Evolutionary conservation across 2,113 vertebrate genomes (phyloP).

Genomic region (Myrmophylax atrothorax): DNA sequence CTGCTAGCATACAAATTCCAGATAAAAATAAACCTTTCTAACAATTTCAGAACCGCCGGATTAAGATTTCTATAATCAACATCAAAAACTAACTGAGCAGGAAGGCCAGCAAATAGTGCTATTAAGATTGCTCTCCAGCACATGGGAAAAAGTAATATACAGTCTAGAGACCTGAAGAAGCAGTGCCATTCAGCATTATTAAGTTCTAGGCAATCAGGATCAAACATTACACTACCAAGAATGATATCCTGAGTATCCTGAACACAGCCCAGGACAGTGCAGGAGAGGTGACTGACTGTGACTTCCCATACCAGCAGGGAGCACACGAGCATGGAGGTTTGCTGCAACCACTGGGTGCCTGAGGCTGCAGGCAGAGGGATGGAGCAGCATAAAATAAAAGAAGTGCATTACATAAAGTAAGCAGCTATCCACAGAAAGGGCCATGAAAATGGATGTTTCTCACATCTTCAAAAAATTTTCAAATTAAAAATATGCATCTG

Average conservation of each 20-base stretch:
- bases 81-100: neutral
- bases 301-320: neutral
- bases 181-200: neutral
- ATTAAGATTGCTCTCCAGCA: neutral
- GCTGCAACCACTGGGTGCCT: neutral
- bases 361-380: neutral
- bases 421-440: neutral
- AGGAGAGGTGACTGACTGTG: neutral
- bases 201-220: neutral
- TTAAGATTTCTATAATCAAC: neutral
- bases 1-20: neutral
- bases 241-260: neutral
- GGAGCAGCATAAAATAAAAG: neutral
- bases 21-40: neutral
- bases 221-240: neutral
- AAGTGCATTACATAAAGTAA: neutral
- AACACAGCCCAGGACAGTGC: accelerated
- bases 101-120: neutral
- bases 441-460: neutral
- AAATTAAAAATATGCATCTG: neutral
- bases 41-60: neutral
- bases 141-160: neutral
- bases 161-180: neutral
- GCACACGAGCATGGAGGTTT: neutral
- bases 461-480: neutral